These are phyloP conservation scores for Zaprionus davidi DNA, from an alignment of 1,140 invertebrate species.

Conservation along the genomic window DNA sequence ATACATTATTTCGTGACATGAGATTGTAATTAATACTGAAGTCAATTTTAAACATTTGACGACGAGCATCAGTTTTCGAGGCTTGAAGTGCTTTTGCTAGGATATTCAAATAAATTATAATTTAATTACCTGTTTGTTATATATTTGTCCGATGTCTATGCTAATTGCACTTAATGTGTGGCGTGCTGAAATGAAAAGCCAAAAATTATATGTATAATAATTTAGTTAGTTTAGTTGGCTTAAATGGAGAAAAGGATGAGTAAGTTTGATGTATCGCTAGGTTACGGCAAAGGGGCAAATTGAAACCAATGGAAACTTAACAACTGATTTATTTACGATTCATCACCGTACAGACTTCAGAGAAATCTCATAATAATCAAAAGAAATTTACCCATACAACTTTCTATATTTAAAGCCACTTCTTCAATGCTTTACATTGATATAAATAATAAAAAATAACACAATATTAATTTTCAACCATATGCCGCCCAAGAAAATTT, in stretches of 20 bases:
- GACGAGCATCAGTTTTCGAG: constrained; percentile 15
- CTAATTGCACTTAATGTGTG: constrained; percentile 41
- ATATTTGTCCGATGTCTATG: constrained; percentile 33
- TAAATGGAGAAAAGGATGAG: neutral
- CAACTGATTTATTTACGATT: no score
- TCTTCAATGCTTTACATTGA: neutral
- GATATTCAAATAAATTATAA: constrained; percentile 46
- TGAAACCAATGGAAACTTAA: no score
- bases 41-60: constrained; percentile 21
- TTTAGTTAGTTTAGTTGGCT: neutral
- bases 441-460: constrained; percentile 42
- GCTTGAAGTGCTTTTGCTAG: constrained; percentile 7
- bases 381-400: neutral
- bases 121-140: constrained; percentile 68
- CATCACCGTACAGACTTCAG: no score
- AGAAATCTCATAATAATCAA: neutral
- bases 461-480: constrained; percentile 29
- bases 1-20: constrained; percentile 40
- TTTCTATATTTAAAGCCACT: neutral
- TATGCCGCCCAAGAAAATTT: constrained; percentile 53
- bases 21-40: constrained; percentile 38
- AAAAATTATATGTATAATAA: constrained; percentile 11
- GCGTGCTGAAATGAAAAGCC: constrained; percentile 44
- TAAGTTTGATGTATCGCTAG: neutral
- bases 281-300: no score